These are phyloP conservation scores for Cloeon dipterum DNA, from an alignment of 2,888 invertebrate species.

Conservation along the genomic window DNA sequence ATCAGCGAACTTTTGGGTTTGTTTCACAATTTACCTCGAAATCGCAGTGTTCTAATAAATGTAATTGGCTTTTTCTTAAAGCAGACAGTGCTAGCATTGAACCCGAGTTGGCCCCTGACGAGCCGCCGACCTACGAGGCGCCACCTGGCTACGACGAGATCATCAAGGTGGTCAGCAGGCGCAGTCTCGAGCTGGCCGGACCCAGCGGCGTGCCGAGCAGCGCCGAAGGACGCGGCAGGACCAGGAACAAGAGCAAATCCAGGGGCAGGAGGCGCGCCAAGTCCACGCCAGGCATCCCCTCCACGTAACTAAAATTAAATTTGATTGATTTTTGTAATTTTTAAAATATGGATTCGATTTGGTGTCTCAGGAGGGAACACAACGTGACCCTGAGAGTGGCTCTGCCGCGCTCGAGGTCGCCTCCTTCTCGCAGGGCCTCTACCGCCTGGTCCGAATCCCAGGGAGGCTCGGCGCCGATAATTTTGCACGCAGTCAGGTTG, in stretches of 20 bases:
- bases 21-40: neutral
- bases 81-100: slow-evolving; percentile 23
- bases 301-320: neutral
- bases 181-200: neutral
- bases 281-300: neutral
- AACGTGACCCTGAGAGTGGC: slow-evolving; percentile 1
- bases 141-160: slow-evolving; percentile 49
- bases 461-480: neutral
- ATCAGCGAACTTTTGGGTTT: slow-evolving; percentile 38
- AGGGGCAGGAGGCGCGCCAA: neutral
- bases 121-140: slow-evolving; percentile 42
- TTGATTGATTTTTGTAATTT: neutral
- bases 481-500: neutral
- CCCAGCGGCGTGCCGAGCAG: neutral
- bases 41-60: neutral
- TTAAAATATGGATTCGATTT: neutral
- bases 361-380: neutral
- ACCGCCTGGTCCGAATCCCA: neutral
- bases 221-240: neutral
- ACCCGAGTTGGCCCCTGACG: slow-evolving; percentile 28
- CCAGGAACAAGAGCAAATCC: neutral
- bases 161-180: slow-evolving; percentile 19
- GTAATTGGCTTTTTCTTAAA: no score
- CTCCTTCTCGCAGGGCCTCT: neutral
- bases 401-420: neutral